These are phyloP conservation scores for Subacronicta megacephala DNA, from an alignment of 2,888 invertebrate genomes.

Conservation along the genomic window DNA sequence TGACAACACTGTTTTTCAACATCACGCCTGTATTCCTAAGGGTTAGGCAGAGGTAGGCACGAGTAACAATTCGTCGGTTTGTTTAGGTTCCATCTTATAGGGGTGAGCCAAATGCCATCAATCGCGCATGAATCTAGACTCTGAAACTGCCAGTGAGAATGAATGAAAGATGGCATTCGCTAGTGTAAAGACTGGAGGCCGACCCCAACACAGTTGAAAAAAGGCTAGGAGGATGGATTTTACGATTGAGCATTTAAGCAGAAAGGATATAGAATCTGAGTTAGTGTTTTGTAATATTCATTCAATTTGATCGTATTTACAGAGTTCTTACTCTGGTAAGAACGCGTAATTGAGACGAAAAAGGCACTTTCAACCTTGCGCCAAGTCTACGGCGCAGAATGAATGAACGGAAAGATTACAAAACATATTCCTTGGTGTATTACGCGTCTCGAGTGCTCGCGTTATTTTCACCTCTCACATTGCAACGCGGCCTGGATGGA, in stretches of 20 bases:
- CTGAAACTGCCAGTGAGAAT: no score
- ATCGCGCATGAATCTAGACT: no score
- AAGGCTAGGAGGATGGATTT: no score
- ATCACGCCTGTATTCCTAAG: no score
- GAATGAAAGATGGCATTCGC: no score
- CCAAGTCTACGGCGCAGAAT: slow-evolving; percentile 3
- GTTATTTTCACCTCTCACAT: slow-evolving; percentile 48
- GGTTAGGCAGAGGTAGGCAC: no score
- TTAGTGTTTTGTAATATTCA: background rate
- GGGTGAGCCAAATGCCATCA: no score
- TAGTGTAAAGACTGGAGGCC: no score
- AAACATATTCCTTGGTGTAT: slow-evolving; percentile 27
- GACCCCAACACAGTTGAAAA: no score
- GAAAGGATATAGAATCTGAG: background rate
- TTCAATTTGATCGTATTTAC: background rate
- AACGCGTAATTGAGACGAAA: slow-evolving; percentile 7
- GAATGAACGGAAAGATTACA: slow-evolving; percentile 34
- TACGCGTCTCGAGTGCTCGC: slow-evolving; percentile 25
- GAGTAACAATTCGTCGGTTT: no score
- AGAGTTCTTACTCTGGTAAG: background rate
- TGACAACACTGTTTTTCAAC: slow-evolving; percentile 8
- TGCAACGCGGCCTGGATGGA: slow-evolving; percentile 38
- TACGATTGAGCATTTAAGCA: background rate
- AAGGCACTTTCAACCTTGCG: slow-evolving; percentile 14
- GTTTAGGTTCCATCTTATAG: no score